These are phyloP conservation scores for Grallaria varia DNA, from an alignment of 2,113 vertebrate species.

Conservation along the genomic window DNA sequence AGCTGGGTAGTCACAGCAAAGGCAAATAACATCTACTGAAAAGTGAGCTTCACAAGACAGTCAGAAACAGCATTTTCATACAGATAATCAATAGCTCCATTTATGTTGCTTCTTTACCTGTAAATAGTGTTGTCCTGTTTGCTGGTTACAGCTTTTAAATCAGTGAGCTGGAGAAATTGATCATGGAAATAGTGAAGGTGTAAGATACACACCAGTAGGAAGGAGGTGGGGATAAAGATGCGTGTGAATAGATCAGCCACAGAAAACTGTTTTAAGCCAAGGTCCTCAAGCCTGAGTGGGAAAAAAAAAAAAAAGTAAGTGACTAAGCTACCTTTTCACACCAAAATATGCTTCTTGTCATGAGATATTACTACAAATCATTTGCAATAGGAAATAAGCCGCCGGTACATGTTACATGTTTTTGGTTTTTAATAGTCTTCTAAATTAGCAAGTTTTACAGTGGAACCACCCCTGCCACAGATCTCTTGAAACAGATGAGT, in stretches of 20 bases:
- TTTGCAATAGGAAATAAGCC: not conserved
- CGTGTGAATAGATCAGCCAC: slow-evolving; percentile 85
- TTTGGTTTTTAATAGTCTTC: not conserved
- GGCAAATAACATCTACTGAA: not conserved
- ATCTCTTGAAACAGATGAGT: not conserved
- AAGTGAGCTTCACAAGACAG: not conserved
- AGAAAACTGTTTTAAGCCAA: slow-evolving; percentile 85
- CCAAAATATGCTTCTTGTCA: not conserved
- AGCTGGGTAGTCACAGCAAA: not conserved
- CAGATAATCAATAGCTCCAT: not conserved
- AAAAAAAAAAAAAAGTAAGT: not conserved
- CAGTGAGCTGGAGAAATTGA: slow-evolving; percentile 90
- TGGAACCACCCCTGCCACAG: not conserved
- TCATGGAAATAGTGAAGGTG: slow-evolving; percentile 98
- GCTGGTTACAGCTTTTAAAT: slow-evolving; percentile 91
- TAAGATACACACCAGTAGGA: slow-evolving; percentile 91
- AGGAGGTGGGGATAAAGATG: slow-evolving; percentile 95
- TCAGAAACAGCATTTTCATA: not conserved
- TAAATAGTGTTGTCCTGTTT: slow-evolving; percentile 94
- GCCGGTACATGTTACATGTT: rapidly evolving
- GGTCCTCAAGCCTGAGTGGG: slow-evolving; percentile 79
- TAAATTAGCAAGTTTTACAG: not conserved
- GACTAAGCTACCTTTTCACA: not conserved
- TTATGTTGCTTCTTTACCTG: slow-evolving; percentile 78
- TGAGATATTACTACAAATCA: not conserved